Base-by-base conservation (phyloP, 2,888 invertebrate species). In the Morpho achilles region DNA sequence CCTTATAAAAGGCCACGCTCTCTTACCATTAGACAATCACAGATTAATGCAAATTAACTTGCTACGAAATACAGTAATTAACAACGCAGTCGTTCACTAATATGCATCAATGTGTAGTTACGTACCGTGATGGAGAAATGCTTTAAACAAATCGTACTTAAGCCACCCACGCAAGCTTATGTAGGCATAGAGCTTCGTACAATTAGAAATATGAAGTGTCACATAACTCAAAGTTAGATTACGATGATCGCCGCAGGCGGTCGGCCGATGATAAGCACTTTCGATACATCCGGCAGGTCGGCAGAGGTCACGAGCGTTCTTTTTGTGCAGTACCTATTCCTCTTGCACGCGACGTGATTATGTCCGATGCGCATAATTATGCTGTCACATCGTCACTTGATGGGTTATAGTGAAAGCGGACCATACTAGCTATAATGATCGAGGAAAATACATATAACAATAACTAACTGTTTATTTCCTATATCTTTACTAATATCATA, bases 341-440 rank as follows among this genome's bases (percentile, higher is more conserved):
- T 53, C 56, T 74, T 80, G 81, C 81, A 84, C 80, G 82, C 82
- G 78, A 79, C 78, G 74, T 84, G 87, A 84, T 86, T 86, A 80
- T 82, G 79, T 83, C 78, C 81, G 82, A 81, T 82, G 79, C 82
- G 85, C 84, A 87, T 89, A 90, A 90, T 90, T 90, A 89, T 84
- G 83, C 84, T 88, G 88, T 89, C 89, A 86, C 78, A 84, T 83
- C 82, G 85, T 82, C 87, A 80, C 83, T 82, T 82, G 84, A 86
- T 81, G 82, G 76, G 77, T 72, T 76, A 80, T 82, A 87, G 89
- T 88, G 89, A 90, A 90, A 90, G 89, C 80, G 76, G 79, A 74
- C 76, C 67, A 75, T 82, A 78, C 80, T 69, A 68, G 71, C 73
- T 58, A 70, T 82, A 83, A 84, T 85, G 77, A 84, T 80, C 80